phyloP scores from a whole-genome alignment of 2,888 invertebrate genomes.

The Glaucopsyche alexis region DNA sequence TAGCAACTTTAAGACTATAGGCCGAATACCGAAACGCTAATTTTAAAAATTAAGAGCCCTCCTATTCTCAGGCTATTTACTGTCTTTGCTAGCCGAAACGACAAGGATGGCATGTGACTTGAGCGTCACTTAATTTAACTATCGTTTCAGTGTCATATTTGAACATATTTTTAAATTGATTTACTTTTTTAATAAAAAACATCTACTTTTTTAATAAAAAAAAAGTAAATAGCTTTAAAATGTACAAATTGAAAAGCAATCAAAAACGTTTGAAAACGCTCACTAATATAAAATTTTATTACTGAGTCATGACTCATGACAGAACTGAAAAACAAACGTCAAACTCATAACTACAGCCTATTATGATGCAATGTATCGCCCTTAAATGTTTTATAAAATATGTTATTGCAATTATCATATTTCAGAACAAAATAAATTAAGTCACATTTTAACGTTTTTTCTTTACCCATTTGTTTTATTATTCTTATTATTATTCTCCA shows the following conservation, averaged over 20 bases:
- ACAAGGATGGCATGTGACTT: too few relatives aligned
- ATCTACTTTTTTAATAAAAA: background rate
- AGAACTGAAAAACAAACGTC: background rate
- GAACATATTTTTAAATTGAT: too few relatives aligned
- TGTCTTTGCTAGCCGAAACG: too few relatives aligned
- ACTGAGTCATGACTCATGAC: background rate
- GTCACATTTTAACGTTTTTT: conserved; percentile 53
- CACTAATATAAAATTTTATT: background rate
- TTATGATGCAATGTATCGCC: conserved; percentile 32
- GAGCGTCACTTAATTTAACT: too few relatives aligned
- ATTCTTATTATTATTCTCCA: background rate
- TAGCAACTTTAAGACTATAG: too few relatives aligned
- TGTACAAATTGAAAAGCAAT: background rate
- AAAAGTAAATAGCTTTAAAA: too few relatives aligned
- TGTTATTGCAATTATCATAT: conserved; percentile 55
- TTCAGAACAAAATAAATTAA: conserved; percentile 71
- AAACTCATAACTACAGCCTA: background rate
- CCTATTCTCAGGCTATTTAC: too few relatives aligned
- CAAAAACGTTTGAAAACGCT: background rate
- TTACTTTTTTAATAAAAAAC: background rate
- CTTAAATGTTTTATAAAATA: conserved; percentile 40
- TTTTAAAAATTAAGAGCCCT: too few relatives aligned
- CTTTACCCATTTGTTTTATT: background rate
- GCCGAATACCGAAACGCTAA: too few relatives aligned
- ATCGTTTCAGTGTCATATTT: too few relatives aligned